These are phyloP conservation scores for Archocentrus centrarchus DNA, from an alignment of 2,113 vertebrate species.

Conservation along the genomic window DNA sequence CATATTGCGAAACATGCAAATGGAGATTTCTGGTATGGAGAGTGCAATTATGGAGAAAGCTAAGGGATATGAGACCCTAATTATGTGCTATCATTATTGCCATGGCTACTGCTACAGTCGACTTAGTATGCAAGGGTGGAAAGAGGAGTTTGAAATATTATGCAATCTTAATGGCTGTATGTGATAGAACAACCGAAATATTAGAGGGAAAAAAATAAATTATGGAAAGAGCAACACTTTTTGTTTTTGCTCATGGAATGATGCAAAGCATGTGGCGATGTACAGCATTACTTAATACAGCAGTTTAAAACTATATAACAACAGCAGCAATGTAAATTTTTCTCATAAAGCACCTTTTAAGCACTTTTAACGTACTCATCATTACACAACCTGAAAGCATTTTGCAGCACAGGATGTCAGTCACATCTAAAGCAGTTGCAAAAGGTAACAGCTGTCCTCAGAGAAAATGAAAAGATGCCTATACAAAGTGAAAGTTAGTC, in stretches of 20 bases:
- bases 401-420: not conserved
- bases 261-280: not conserved
- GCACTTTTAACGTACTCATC: not conserved
- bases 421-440: not conserved
- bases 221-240: not conserved
- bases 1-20: conserved; percentile 79
- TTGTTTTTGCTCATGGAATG: conserved; percentile 4
- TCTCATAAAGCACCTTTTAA: not conserved
- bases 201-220: conserved; percentile 9
- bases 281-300: not conserved
- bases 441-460: not conserved
- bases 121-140: conserved; percentile 55
- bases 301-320: not conserved
- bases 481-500: conserved; percentile 41
- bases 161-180: conserved; percentile 35
- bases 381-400: not conserved
- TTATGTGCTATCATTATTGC: conserved; percentile 78
- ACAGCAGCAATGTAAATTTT: not conserved
- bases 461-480: conserved; percentile 2
- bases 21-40: conserved; percentile 76
- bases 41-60: conserved; percentile 75
- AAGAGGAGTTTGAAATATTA: conserved; percentile 48
- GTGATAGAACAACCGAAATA: conserved; percentile 36
- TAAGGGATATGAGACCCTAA: conserved; percentile 76
- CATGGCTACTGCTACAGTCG: conserved; percentile 71